Conservation (phyloP, 2,888 invertebrate species). For the Andrena camellia region DNA sequence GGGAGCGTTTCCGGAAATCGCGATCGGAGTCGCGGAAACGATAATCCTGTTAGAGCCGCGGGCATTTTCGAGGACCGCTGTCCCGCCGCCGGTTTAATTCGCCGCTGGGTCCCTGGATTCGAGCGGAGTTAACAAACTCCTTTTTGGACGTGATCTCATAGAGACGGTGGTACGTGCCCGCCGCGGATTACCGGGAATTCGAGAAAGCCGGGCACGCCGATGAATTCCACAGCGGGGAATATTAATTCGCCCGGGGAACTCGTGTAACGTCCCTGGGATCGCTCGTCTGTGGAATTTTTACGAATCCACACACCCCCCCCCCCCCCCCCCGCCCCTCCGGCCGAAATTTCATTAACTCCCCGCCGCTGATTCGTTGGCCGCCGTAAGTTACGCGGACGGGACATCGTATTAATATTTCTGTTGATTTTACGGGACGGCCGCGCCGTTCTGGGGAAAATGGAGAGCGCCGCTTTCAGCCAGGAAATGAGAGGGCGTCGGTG, state of each 20-base stretch:
- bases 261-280: background rate
- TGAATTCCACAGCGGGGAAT: slow-evolving; percentile 58
- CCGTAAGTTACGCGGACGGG: background rate
- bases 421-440: slow-evolving; percentile 4
- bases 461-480: background rate
- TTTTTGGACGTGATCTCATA: slow-evolving; percentile 63
- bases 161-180: slow-evolving; percentile 43
- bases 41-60: slow-evolving; percentile 42
- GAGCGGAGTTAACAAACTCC: slow-evolving; percentile 60
- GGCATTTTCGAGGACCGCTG: slow-evolving; percentile 33
- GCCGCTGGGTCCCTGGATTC: slow-evolving; percentile 19
- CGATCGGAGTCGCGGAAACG: slow-evolving; percentile 21
- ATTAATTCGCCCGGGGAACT: slow-evolving; percentile 48
- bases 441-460: slow-evolving; percentile 17
- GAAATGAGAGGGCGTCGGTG: slow-evolving; percentile 37
- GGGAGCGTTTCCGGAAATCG: background rate
- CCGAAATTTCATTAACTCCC: slow-evolving; percentile 20
- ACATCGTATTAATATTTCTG: slow-evolving; percentile 16
- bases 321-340: too few relatives aligned
- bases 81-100: slow-evolving; percentile 49
- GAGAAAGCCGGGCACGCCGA: slow-evolving; percentile 47
- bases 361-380: background rate
- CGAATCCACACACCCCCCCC: too few relatives aligned
- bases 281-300: slow-evolving; percentile 12
- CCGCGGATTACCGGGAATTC: slow-evolving; percentile 50